These are phyloP conservation scores for Caradrina clavipalpis DNA, from an alignment of 2,888 invertebrate species.

Conservation along the genomic window DNA sequence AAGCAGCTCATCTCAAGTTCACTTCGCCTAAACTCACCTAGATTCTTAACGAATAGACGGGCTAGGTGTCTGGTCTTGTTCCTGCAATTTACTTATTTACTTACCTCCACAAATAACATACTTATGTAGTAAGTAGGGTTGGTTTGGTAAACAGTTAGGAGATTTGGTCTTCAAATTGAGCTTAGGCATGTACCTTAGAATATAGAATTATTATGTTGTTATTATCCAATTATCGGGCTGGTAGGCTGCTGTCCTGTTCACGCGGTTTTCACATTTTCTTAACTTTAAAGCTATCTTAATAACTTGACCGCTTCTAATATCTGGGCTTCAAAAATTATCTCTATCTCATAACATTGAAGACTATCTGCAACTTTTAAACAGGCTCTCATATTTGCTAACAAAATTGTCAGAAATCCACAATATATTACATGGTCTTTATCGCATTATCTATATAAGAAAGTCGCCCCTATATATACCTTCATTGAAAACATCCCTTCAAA, in stretches of 20 bases:
- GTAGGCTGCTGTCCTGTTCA: not conserved
- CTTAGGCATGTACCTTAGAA: too few relatives aligned
- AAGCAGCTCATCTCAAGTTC: too few relatives aligned
- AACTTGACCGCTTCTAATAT: not conserved
- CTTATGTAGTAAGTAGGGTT: too few relatives aligned
- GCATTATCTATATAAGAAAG: slow-evolving; percentile 1
- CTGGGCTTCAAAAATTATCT: not conserved
- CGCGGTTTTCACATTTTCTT: too few relatives aligned
- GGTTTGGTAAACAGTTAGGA: too few relatives aligned
- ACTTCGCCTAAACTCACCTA: too few relatives aligned
- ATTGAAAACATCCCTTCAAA: slow-evolving; percentile 59
- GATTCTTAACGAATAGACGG: too few relatives aligned
- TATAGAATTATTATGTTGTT: too few relatives aligned
- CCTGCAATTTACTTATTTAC: too few relatives aligned
- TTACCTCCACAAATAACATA: too few relatives aligned
- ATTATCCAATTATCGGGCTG: not conserved
- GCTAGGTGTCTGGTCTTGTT: too few relatives aligned
- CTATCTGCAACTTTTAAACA: not conserved
- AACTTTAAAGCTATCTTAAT: not conserved
- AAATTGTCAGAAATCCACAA: not conserved
- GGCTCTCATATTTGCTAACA: not conserved
- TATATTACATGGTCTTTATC: not conserved
- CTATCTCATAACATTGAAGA: not conserved
- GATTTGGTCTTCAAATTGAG: too few relatives aligned
- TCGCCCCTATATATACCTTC: slow-evolving; percentile 40